Conservation (phyloP, 2,888 invertebrate species). For the Clusia tigrina region DNA sequence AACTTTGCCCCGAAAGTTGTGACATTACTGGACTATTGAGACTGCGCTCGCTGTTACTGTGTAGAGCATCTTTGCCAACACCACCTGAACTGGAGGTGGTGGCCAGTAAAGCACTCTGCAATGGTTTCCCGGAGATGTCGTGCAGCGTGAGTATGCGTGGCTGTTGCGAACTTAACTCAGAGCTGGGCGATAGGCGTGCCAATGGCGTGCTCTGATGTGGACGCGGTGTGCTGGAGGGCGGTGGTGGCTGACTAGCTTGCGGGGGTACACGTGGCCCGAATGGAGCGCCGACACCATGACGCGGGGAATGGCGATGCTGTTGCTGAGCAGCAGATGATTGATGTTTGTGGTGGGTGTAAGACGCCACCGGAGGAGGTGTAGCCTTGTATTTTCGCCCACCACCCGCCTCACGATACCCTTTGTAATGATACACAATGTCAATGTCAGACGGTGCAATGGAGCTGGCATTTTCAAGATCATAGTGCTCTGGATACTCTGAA, state of each 20-base stretch:
- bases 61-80: conserved; percentile 86
- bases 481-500: conserved; percentile 87
- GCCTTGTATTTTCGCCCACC: conserved; percentile 88
- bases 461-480: conserved; percentile 96
- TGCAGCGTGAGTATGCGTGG: conserved; percentile 91
- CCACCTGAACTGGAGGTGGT: conserved; percentile 90
- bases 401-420: conserved; percentile 86
- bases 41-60: conserved; percentile 90
- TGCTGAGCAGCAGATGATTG: conserved; percentile 72
- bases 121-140: conserved; percentile 91
- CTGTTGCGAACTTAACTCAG: conserved; percentile 89
- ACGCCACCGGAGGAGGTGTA: conserved; percentile 80
- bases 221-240: conserved; percentile 73
- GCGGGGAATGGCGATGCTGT: conserved; percentile 81
- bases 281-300: conserved; percentile 70
- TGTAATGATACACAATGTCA: conserved; percentile 95
- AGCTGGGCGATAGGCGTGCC: conserved; percentile 89
- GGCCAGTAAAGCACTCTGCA: conserved; percentile 87
- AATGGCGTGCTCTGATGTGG: conserved; percentile 90
- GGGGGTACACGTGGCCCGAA: conserved; percentile 79
- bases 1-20: conserved; percentile 86
- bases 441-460: conserved; percentile 98
- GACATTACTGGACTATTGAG: conserved; percentile 93
- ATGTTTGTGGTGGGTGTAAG: conserved; percentile 81
- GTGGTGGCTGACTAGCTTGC: conserved; percentile 72